Base-by-base conservation (phyloP, 1,140 invertebrate genomes). In the Bombus huntii region DNA sequence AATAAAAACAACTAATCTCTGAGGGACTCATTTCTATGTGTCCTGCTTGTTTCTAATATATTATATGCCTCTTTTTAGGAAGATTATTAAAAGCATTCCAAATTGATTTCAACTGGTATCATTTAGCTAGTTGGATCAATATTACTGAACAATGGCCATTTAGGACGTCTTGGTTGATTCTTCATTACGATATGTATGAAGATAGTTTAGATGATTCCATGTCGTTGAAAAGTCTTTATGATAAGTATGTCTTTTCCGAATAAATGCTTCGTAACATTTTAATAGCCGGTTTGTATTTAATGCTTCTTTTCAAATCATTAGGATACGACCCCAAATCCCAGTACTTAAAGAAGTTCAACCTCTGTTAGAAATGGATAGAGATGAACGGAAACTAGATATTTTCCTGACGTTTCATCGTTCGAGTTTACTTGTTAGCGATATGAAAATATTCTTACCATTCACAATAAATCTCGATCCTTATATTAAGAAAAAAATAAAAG, bases 131-230 rank as follows among this genome's bases (percentile, higher is more conserved):
- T 77, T 99, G 99, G 99, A 98, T 99, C 73, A 99, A 99, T 94
- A 97, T 99, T 57, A 99, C 99, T 0, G 99, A 99, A 94, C 99
- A 99, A 94, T 99, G 99, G 99, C 99, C 99, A 1, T 98, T 99
- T 94, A 96, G 99, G 81, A 98, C 98, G 22, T 99, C 98, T 28
- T 99, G 99, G 98, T 98, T 99, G 87, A 99, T 99, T 81, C 96
- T 99, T 87, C 97, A 99, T 94, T 98, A 98, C 93, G 99, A 99
- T 94, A 97, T 97, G 80, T 97, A 97, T 91, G 98, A 99, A 93
- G 98, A 99, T 65, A 96, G 96, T 80, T 96, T 98, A 25, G 98
- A 99, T 79, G 98, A 99, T 93, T 96, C 96, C 79, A 97, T 97
- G 62, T 97, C 98, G 6, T 95, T 99, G 10, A 98, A 98, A 95